Evolutionary conservation across 2,797 vertebrate species (phyloP).

Genomic region (Mycteria americana): DNA sequence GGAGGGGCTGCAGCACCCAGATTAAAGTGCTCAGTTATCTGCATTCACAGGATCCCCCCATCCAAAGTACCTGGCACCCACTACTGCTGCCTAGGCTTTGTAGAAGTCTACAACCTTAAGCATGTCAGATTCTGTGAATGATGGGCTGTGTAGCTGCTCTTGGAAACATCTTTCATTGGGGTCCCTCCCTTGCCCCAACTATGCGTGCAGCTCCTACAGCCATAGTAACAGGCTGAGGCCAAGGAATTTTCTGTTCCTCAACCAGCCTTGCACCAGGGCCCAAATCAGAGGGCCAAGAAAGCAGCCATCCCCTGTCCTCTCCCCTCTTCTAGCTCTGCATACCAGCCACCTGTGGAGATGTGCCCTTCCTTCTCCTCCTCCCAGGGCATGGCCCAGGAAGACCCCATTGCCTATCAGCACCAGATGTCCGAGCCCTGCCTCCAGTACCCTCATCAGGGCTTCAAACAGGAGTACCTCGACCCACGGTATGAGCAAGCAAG

Average conservation of each 20-base stretch:
- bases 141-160: not conserved
- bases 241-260: not conserved
- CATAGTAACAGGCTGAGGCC: not conserved
- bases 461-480: conserved; percentile 93
- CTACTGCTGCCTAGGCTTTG: not conserved
- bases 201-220: fast-evolving
- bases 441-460: conserved; percentile 87
- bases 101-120: no score
- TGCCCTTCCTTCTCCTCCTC: conserved; percentile 82
- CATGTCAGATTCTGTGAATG: not conserved
- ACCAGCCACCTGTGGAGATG: conserved; percentile 84
- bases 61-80: not conserved
- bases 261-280: not conserved
- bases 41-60: not conserved
- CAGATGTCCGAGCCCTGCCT: conserved; percentile 88
- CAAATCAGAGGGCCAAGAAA: not conserved
- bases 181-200: not conserved
- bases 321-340: conserved; percentile 76
- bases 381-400: conserved; percentile 82
- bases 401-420: conserved; percentile 79
- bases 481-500: conserved; percentile 82
- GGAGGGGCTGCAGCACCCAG: not conserved
- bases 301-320: not conserved
- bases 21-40: not conserved
- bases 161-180: not conserved